Evolutionary conservation across 2,797 vertebrate genomes (phyloP), one percentile per base, ranked within the genome.

Genomic region (Chaetodon trifasciatus): DNA sequence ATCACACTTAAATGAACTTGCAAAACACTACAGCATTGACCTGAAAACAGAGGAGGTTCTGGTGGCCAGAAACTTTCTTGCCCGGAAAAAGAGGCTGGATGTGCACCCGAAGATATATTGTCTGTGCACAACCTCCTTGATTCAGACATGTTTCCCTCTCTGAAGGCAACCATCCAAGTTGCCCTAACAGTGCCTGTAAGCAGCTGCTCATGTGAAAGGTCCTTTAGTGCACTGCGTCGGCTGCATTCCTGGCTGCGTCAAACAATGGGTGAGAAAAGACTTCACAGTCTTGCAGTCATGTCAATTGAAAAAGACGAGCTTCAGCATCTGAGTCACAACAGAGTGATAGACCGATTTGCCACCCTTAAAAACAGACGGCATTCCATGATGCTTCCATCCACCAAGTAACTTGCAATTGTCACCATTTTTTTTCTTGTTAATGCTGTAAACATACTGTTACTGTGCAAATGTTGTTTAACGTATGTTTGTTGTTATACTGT

Each of bases 151-250:
- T 74, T 64, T 55, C 70, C 58, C 60, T 44, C 49, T 55, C 49
- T 64, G 49, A 74, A 74, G 15, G 47, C 35, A 39, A 39, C n/a
- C n/a, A 52, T 73, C 11, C 70, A 73, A 53, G 70, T 53, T 52
- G 35, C 47, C n/a, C 58, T 55, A 42, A 73, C 60, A 42, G 49
- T 63, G 37, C 60, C 60, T 62, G 23, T 53, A 5, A 63, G 47
- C 46, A 63, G 70, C 46, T 72, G 57, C 58, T 52, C 35, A 5
- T 52, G 47, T 52, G 46, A 52, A 40, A 52, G 46, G 15, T 61
- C 46, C 2, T 72, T 61, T 50, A 52, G 60, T 23, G 21, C 39
- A 23, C 60, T 40, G 39, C 2, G n/a, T 52, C 6, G 15, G n/a
- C 35, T 63, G 35, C 58, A 52, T 9, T 8, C 46, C 46, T 49